Evolutionary conservation across 2,797 vertebrate species (phyloP).

Genomic region (Gorsachius magnificus): DNA sequence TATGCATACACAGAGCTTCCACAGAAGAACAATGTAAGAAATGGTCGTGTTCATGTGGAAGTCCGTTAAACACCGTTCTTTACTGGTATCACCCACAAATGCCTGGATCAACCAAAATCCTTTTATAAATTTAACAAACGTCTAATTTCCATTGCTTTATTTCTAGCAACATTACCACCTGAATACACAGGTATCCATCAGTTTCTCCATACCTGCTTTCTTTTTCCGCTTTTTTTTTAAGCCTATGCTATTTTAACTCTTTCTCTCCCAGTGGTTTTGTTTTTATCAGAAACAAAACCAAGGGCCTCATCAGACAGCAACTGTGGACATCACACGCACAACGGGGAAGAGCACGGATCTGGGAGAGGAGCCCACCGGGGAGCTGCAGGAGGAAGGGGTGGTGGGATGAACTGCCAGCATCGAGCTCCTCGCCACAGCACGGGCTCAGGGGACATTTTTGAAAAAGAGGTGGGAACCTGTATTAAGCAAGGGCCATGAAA

Average conservation of each 20-base stretch:
- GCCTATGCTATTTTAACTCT: neutral
- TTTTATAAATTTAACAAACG: neutral
- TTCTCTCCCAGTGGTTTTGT: neutral
- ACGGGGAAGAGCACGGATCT: accelerated
- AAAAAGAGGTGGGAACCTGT: neutral
- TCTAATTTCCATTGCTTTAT: neutral
- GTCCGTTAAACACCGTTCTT: neutral
- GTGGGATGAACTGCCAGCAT: neutral
- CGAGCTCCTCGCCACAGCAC: accelerated
- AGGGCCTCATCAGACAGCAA: neutral
- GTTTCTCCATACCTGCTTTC: neutral
- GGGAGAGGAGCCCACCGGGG: neutral
- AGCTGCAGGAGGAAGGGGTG: neutral
- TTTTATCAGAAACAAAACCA: neutral
- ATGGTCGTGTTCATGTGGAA: neutral
- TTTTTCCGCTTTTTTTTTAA: neutral
- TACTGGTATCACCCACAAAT: neutral
- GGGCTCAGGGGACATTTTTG: neutral
- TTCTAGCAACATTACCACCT: neutral
- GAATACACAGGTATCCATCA: neutral
- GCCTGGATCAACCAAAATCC: neutral
- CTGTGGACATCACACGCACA: neutral
- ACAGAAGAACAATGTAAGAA: neutral
- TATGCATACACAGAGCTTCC: neutral
- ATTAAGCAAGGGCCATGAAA: neutral